A percentile compares a stretch with the other conserved stretches of the same genome.
These are phyloP conservation scores for Ispidina picta DNA, from an alignment of 2,797 vertebrate species.

Conservation along the genomic window DNA sequence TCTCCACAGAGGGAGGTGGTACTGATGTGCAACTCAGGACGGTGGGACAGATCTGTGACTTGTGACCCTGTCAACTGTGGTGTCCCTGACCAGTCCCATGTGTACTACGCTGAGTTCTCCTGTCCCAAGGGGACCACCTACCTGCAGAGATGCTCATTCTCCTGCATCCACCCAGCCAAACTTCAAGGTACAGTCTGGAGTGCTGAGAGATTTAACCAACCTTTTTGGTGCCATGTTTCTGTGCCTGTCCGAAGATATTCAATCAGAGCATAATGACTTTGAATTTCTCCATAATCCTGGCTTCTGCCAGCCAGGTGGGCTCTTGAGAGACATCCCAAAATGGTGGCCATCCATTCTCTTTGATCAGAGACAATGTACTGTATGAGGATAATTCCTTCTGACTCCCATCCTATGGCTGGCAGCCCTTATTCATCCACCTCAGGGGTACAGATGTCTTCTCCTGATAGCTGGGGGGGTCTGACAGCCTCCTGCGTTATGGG, in stretches of 20 bases:
- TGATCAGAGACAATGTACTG: not conserved
- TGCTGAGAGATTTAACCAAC: not conserved
- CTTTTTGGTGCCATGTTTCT: not conserved
- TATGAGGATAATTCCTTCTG: not conserved
- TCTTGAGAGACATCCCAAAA: not conserved
- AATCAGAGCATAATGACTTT: not conserved
- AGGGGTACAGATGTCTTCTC: not conserved
- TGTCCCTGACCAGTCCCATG: slow-evolving; percentile 84
- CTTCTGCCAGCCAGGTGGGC: not conserved
- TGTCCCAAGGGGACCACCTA: slow-evolving; percentile 88
- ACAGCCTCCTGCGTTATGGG: not conserved
- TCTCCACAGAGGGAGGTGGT: slow-evolving; percentile 77
- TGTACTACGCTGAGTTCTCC: slow-evolving; percentile 90
- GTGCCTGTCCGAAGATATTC: not conserved
- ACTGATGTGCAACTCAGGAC: slow-evolving; percentile 85
- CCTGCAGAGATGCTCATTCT: slow-evolving; percentile 87
- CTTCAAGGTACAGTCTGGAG: slow-evolving; percentile 85
- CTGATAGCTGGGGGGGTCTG: not conserved
- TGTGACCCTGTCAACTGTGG: slow-evolving; percentile 88
- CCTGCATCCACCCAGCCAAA: slow-evolving; percentile 90
- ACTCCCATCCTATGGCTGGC: not conserved
- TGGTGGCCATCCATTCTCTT: not conserved
- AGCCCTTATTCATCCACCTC: not conserved
- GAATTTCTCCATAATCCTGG: not conserved
- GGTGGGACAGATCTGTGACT: slow-evolving; percentile 87